Evolutionary conservation across 2,888 invertebrate species (phyloP).

Genomic region (Blastobasis adustella): DNA sequence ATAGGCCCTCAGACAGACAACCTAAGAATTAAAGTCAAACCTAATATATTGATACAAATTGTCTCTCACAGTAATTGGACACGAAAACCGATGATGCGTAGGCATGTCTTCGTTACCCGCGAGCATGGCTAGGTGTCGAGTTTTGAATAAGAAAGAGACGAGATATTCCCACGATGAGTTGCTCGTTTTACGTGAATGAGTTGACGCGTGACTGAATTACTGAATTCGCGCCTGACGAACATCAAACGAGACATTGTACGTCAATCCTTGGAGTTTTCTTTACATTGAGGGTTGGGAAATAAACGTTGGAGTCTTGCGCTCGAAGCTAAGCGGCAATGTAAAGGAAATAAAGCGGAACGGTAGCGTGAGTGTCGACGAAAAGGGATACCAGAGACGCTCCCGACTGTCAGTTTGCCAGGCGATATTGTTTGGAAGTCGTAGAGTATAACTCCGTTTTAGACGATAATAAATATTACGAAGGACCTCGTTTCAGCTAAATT

Average conservation of each 20-base stretch:
- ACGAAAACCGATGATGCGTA: conserved; percentile 1
- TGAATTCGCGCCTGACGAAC: conserved; percentile 11
- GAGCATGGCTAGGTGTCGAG: conserved; percentile 25
- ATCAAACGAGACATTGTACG: not conserved
- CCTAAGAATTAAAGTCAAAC: too few species aligned
- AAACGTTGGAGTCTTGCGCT: too few species aligned
- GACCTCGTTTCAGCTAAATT: conserved; percentile 18
- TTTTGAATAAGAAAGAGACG: conserved; percentile 30
- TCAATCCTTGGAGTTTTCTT: not conserved
- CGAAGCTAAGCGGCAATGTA: conserved; percentile 1
- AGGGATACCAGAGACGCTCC: conserved; percentile 1
- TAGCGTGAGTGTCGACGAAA: not conserved
- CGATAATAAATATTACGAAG: conserved; percentile 16
- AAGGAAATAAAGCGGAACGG: not conserved
- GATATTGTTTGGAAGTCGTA: conserved; percentile 17
- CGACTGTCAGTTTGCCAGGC: conserved; percentile 16
- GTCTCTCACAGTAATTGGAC: too few species aligned
- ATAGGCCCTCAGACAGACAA: too few species aligned
- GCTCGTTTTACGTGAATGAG: conserved; percentile 28
- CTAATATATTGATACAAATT: too few species aligned
- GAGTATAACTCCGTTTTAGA: conserved; percentile 15
- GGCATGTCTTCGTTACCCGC: conserved; percentile 5
- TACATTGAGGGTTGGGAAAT: not conserved
- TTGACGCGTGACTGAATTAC: conserved; percentile 27
- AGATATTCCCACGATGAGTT: conserved; percentile 26